Evolutionary conservation across 1,140 invertebrate genomes (phyloP).

Genomic region (Cephus cinctus): DNA sequence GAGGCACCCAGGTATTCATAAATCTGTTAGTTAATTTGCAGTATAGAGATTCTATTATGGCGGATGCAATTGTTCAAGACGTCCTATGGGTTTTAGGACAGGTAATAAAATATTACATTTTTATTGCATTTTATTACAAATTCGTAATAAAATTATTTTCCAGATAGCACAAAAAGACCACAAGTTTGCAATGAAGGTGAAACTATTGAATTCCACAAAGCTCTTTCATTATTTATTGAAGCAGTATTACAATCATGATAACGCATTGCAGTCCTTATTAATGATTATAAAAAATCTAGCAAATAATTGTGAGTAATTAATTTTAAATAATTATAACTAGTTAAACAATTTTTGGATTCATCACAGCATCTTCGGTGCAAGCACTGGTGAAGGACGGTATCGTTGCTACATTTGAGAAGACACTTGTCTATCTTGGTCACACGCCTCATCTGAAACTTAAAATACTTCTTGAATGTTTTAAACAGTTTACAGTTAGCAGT

Average conservation of each 20-base stretch:
- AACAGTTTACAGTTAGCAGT: constrained; percentile 67
- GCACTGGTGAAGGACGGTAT: constrained; percentile 65
- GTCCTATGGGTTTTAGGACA: constrained; percentile 55
- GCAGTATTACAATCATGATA: constrained; percentile 62
- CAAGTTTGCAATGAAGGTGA: constrained; percentile 64
- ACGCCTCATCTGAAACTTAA: constrained; percentile 64
- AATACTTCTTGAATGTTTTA: constrained; percentile 64
- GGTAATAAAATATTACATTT: constrained; percentile 28
- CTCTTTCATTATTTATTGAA: constrained; percentile 63
- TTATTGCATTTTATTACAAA: background rate
- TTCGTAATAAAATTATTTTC: constrained; percentile 24
- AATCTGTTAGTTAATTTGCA: constrained; percentile 49
- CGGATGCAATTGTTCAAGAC: constrained; percentile 51
- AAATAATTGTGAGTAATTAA: constrained; percentile 60
- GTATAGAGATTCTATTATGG: constrained; percentile 40
- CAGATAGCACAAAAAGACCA: constrained; percentile 59
- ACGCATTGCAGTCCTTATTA: constrained; percentile 61
- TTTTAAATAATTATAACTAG: background rate
- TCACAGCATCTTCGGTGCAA: constrained; percentile 62
- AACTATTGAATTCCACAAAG: constrained; percentile 60
- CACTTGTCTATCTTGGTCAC: constrained; percentile 62
- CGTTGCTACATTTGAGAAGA: constrained; percentile 62
- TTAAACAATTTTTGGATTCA: constrained; percentile 14
- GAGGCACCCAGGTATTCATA: constrained; percentile 51
- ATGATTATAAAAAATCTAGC: constrained; percentile 64